Base-by-base conservation (phyloP, 1,140 invertebrate species). In the Nasonia longicornis region DNA sequence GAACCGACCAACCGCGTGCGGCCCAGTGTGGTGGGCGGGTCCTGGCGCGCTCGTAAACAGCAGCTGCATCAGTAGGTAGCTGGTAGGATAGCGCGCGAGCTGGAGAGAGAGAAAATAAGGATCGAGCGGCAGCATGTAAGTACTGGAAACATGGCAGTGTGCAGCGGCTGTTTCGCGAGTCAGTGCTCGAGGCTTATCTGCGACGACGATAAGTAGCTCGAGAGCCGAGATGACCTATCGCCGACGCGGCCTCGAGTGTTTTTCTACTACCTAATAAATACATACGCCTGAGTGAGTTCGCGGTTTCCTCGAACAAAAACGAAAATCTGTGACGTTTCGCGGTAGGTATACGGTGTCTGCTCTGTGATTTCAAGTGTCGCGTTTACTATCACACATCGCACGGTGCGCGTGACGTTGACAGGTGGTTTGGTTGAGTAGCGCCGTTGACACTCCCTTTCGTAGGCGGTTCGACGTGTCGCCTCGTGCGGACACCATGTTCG, bases 401-500 rank as follows among this genome's bases (percentile, higher is more conserved):
- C 69, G 29, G 38, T 71, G 63, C 48, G 69, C 26, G 69, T 83
- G 83, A 85, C 84, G 82, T 86, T 89, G 84, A 87, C 87, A 87
- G 85, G 84, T 87, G 84, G 79, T 84, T 48, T 87, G 84, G 78
- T 84, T 48, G 29, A 66, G 31, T 63, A 10, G 3, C 81, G 83
- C 80, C 82, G 80, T 80, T 64, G 69, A 74, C 82, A 58, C 52
- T 58, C 52, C 52, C 20, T 45, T 38, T 4, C 38, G 22, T 64
- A n/a, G 10, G 22, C 22, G 16, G 22, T 20, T 73, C 10, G 38
- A 45, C 71, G n/a, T 52, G 48, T 52, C 48, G 48, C 12, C 35
- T 42, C 52, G 8, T 16, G 64, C 35, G 10, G 77, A 14, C 84
- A 86, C 42, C 75, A 94, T 94, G 93, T 94, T 94, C 86, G 91